Percentiles rank a stretch among this genome's conserved stretches.
Evolutionary conservation across 2,113 vertebrate species (phyloP).

Genomic region (Trichechus manatus): DNA sequence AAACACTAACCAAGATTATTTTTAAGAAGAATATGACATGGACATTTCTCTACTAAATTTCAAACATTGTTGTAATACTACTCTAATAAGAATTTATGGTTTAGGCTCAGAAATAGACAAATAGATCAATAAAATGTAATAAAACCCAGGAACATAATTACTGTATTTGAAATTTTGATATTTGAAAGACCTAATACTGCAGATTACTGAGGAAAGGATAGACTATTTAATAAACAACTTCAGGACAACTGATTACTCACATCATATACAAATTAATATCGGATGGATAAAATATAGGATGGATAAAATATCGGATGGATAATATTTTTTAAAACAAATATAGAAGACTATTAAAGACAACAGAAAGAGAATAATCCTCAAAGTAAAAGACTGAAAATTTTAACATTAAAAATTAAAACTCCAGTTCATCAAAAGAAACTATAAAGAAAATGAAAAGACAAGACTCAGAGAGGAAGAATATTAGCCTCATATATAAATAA

Average conservation of each 20-base stretch:
- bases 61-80: neutral
- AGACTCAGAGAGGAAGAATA: too few species aligned
- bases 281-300: neutral
- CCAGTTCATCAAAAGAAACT: neutral
- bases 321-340: neutral
- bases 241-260: neutral
- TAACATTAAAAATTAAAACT: neutral
- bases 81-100: neutral
- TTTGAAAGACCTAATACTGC: neutral
- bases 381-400: neutral
- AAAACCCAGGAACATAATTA: neutral
- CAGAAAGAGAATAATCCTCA: neutral
- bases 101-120: neutral
- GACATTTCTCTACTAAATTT: neutral
- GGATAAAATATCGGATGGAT: neutral
- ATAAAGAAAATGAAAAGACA: neutral
- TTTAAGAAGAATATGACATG: neutral
- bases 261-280: neutral
- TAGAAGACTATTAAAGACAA: neutral
- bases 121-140: neutral
- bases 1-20: neutral
- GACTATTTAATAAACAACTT: neutral
- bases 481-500: neutral
- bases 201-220: neutral
- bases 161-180: neutral